These are phyloP conservation scores for Eupleurogrammus muticus DNA, from an alignment of 2,797 vertebrate genomes.

Conservation along the genomic window DNA sequence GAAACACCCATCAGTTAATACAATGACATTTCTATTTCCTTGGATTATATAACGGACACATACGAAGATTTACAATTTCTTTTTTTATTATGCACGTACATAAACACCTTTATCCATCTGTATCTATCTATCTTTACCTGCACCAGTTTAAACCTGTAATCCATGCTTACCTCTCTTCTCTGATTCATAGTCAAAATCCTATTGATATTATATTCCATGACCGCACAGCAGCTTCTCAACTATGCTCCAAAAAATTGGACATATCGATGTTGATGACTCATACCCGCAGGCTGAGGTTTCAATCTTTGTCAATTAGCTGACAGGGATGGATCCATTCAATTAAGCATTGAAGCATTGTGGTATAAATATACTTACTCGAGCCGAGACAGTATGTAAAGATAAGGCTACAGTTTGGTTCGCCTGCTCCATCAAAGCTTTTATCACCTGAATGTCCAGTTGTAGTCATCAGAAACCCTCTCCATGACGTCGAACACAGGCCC, in stretches of 20 bases:
- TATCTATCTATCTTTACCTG: too few relatives aligned
- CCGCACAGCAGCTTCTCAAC: conserved; percentile 31
- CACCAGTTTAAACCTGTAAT: conserved; percentile 60
- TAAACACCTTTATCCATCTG: neutral
- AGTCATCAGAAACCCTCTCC: conserved; percentile 94
- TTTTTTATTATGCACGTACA: neutral
- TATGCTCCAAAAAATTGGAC: conserved; percentile 17
- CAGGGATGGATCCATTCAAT: neutral
- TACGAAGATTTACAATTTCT: conserved; percentile 13
- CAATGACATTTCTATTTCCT: conserved; percentile 3
- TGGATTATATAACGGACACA: neutral
- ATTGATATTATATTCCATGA: conserved; percentile 43
- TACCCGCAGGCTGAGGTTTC: conserved; percentile 1
- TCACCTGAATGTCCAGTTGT: conserved; percentile 98
- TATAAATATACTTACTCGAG: conserved; percentile 9
- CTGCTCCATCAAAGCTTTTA: neutral
- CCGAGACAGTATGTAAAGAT: too few relatives aligned
- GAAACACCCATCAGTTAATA: conserved; percentile 11
- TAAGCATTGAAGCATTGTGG: neutral
- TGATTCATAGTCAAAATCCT: conserved; percentile 40
- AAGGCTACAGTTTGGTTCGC: neutral
- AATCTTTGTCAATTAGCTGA: neutral
- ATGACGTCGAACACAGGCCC: conserved; percentile 90
- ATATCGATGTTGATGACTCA: conserved; percentile 23
- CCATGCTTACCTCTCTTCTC: conserved; percentile 39